Evolutionary conservation across 1,140 invertebrate species (phyloP).

Genomic region (Rhopalosiphum padi): DNA sequence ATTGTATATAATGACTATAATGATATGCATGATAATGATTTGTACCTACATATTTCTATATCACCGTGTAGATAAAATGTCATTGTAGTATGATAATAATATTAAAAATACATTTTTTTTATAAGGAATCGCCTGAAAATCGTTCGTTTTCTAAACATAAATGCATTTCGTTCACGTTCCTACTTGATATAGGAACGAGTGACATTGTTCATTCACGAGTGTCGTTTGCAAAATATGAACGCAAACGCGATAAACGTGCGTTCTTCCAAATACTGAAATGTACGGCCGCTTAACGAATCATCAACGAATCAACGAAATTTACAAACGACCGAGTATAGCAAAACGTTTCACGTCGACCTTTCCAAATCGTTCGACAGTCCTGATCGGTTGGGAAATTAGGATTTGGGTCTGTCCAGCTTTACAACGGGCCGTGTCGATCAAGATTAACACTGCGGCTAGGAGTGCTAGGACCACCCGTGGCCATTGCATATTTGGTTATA

Average conservation of each 20-base stretch:
- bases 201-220: background rate
- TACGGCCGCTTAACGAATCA: background rate
- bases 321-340: background rate
- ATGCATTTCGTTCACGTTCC: no score
- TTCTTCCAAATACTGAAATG: background rate
- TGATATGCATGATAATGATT: background rate
- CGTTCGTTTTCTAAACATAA: no score
- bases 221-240: background rate
- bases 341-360: background rate
- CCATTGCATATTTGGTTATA: background rate
- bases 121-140: background rate
- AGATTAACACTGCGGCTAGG: background rate
- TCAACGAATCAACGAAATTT: background rate
- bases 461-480: background rate
- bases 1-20: background rate
- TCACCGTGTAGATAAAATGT: no score
- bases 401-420: background rate
- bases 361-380: background rate
- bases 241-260: background rate
- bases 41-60: background rate
- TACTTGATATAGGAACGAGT: no score
- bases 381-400: background rate
- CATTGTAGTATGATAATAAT: no score
- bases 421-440: background rate
- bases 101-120: background rate